A percentile compares a stretch with the other conserved stretches of the same genome.
These are phyloP conservation scores for Drosophila lutescens DNA, from an alignment of 2,888 invertebrate species.

Conservation along the genomic window DNA sequence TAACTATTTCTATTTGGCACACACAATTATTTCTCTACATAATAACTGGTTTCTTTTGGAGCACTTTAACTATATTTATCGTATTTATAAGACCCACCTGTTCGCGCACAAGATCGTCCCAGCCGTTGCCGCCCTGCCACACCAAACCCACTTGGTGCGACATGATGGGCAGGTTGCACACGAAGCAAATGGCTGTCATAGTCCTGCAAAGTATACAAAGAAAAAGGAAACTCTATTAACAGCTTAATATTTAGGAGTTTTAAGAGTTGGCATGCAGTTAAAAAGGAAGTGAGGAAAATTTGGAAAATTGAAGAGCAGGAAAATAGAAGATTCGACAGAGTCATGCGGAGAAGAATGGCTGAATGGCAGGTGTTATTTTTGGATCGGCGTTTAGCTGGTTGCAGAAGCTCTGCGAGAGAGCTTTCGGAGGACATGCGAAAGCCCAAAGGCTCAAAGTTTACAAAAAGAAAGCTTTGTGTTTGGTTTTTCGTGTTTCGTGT, in stretches of 20 bases:
- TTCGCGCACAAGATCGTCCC: slow-evolving; percentile 96
- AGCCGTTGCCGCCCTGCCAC: slow-evolving; percentile 97
- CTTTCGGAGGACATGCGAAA: slow-evolving; percentile 19
- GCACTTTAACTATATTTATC: too few relatives aligned
- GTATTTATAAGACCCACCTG: slow-evolving; percentile 84
- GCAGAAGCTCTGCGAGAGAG: slow-evolving; percentile 4
- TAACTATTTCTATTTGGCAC: too few relatives aligned
- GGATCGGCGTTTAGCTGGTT: slow-evolving; percentile 19
- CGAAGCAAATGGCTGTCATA: slow-evolving; percentile 97
- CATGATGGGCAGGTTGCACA: slow-evolving; percentile 97
- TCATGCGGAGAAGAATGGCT: slow-evolving; percentile 12
- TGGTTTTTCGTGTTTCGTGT: too few relatives aligned
- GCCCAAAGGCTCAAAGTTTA: slow-evolving; percentile 15
- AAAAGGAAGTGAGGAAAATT: slow-evolving; percentile 1
- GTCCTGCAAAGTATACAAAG: slow-evolving; percentile 87
- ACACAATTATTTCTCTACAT: too few relatives aligned
- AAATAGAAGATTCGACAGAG: slow-evolving; percentile 11
- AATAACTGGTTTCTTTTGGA: too few relatives aligned
- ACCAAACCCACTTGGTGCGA: slow-evolving; percentile 97
- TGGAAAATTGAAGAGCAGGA: neutral
- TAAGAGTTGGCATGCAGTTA: neutral
- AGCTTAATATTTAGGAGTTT: neutral
- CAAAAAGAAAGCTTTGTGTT: neutral
- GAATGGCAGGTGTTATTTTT: slow-evolving; percentile 28
- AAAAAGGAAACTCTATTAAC: too few relatives aligned